Percentiles rank a stretch among this genome's conserved stretches.
phyloP scores from a whole-genome alignment of 2,797 vertebrate genomes.

The Eidolon dupreanum region DNA sequence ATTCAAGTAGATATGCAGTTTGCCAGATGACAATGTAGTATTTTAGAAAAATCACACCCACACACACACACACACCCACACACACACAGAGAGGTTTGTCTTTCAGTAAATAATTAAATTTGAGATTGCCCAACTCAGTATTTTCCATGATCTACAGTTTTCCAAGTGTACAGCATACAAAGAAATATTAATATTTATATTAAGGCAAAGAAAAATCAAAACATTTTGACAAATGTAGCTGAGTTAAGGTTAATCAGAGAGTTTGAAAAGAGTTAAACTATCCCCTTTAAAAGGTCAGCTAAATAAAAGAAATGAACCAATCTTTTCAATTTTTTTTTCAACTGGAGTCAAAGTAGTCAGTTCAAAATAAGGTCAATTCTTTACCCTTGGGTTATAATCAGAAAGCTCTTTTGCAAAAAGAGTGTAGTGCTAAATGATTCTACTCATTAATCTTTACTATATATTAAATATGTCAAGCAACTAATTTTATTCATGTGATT shows the following conservation, averaged over 20 bases:
- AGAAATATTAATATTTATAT: not conserved
- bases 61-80: not conserved
- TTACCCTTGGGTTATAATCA: not conserved
- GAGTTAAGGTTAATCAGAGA: not conserved
- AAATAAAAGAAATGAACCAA: not conserved
- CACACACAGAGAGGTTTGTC: not conserved
- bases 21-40: not conserved
- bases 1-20: not conserved
- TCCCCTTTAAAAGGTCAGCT: not conserved
- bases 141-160: not conserved
- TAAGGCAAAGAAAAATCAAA: not conserved
- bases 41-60: not conserved
- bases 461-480: not conserved
- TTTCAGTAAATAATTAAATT: constrained; percentile 18
- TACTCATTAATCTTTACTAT: not conserved
- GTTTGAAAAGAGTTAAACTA: not conserved
- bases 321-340: not conserved
- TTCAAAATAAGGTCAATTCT: not conserved
- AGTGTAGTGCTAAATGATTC: not conserved
- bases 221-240: not conserved
- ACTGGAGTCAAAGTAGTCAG: not conserved
- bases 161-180: not conserved
- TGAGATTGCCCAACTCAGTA: not conserved
- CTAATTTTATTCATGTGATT: not conserved
- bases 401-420: not conserved